These are phyloP conservation scores for Spatula clypeata DNA, from an alignment of 2,797 vertebrate species.

Conservation along the genomic window DNA sequence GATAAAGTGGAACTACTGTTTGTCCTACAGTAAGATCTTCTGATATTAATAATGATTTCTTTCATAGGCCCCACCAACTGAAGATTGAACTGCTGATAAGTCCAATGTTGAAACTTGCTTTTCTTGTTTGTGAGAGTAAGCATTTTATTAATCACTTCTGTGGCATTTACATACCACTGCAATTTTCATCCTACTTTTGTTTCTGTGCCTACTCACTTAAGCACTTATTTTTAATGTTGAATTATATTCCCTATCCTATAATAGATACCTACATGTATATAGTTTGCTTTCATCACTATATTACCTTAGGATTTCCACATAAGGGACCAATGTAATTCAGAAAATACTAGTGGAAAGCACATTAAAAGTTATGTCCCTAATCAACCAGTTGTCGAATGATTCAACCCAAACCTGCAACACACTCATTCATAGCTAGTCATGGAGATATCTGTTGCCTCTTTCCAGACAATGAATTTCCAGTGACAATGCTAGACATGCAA, in stretches of 20 bases:
- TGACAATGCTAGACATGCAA: background rate
- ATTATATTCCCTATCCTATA: background rate
- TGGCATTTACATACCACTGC: background rate
- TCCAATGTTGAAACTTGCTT: conserved; percentile 60
- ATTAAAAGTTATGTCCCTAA: background rate
- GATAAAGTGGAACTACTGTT: conserved; percentile 59
- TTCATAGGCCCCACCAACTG: conserved; percentile 45
- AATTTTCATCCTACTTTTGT: background rate
- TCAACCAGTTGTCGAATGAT: background rate
- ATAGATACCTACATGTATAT: background rate
- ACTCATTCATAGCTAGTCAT: background rate
- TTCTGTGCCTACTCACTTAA: background rate
- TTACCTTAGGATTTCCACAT: background rate
- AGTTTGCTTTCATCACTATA: background rate
- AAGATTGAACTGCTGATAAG: conserved; percentile 56
- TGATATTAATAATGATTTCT: conserved; percentile 64
- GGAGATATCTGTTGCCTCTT: background rate
- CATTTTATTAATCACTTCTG: conserved; percentile 53
- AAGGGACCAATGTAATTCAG: background rate
- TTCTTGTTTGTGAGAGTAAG: conserved; percentile 40
- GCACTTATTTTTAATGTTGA: background rate
- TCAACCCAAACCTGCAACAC: background rate
- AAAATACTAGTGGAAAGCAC: background rate
- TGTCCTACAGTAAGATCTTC: conserved; percentile 40
- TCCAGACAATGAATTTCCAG: accelerated